Base-by-base conservation (phyloP, 2,888 invertebrate species). In the Ochropacha duplaris region DNA sequence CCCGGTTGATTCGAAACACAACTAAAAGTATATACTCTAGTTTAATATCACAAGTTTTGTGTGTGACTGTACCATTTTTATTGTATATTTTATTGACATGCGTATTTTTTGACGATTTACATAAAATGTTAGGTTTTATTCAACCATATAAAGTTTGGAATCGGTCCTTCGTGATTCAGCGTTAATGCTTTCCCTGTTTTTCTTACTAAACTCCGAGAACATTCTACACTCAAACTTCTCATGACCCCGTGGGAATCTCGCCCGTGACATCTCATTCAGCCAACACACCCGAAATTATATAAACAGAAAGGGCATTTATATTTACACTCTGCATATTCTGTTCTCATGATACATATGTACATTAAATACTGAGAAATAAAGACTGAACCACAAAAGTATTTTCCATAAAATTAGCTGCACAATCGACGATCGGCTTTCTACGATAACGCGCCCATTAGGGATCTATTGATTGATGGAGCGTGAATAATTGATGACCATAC, bases 1-100 rank as follows among this genome's bases (percentile, higher is more conserved):
- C 76, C 74, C 26, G 50, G 68, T 62, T 66, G 51, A 19, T 44
- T 44, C 59, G 57, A 56, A 31, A 55, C 54, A 39, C 54, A 44
- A 55, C 50, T 34, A 60, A 68, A 72, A 19, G n/a, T 39, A 39
- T 39, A 16, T 5, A 39, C n/a, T 1, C 14, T 36, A 28, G 28
- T 28, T 28, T 28, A 9, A 28, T 28, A 9, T 9, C 28, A 28
- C 36, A n/a, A 36, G 14, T 36, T n/a, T n/a, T 36, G 4, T n/a
- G 14, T 16, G 39, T n/a, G 16, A n/a, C 39, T 39, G 39, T 5
- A 39, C 14, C 9, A 16, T n/a, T 39, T 39, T 34, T 6, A 6
- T n/a, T 4, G n/a, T n/a, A 39, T 16, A n/a, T 16, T 39, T 16
- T 2, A 12, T 31, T 12, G 1, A 36, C 36, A 36, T 36, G 36